A percentile compares a stretch with the other conserved stretches of the same genome.
Conservation (phyloP, 2,888 invertebrate genomes). For the Drosophila paucipuncta region DNA sequence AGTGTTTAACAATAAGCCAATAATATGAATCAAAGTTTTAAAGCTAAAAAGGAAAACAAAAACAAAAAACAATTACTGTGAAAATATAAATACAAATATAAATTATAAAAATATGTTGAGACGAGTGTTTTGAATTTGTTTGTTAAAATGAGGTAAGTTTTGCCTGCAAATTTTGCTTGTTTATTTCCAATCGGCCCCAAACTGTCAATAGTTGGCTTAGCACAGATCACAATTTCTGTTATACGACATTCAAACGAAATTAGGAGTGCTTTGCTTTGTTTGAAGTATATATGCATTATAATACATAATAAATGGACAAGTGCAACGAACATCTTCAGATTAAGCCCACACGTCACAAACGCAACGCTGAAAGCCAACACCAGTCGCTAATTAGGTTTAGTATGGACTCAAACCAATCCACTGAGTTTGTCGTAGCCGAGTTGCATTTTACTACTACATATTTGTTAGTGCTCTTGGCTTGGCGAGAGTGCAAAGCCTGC, state of each 20-base stretch:
- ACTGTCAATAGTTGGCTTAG: not conserved
- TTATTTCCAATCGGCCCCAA: not conserved
- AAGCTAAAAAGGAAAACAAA: slow-evolving; percentile 47
- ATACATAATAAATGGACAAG: no score
- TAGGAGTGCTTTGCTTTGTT: not conserved
- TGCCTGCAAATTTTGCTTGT: not conserved
- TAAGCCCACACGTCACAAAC: slow-evolving; percentile 21
- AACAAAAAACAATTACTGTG: slow-evolving; percentile 54
- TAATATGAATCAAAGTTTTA: slow-evolving; percentile 65
- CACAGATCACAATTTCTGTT: not conserved
- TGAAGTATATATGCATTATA: not conserved
- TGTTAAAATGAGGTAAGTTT: not conserved
- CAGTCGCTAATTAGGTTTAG: slow-evolving; percentile 15
- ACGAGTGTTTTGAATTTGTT: not conserved
- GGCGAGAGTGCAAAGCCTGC: slow-evolving; percentile 45
- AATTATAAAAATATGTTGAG: slow-evolving; percentile 32
- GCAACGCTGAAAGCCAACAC: not conserved
- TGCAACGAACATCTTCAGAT: slow-evolving; percentile 19
- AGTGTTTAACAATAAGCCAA: slow-evolving; percentile 60
- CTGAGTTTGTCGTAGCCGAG: slow-evolving; percentile 37
- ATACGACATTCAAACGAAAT: slow-evolving; percentile 3
- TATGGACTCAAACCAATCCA: slow-evolving; percentile 2
- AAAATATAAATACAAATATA: slow-evolving; percentile 54
- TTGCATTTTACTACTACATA: slow-evolving; percentile 43
- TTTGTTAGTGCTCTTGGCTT: slow-evolving; percentile 30